Percentiles rank a stretch among this genome's conserved stretches.
Conservation (phyloP, 2,888 invertebrate genomes). For the Chaetogeoica ovagalla region DNA sequence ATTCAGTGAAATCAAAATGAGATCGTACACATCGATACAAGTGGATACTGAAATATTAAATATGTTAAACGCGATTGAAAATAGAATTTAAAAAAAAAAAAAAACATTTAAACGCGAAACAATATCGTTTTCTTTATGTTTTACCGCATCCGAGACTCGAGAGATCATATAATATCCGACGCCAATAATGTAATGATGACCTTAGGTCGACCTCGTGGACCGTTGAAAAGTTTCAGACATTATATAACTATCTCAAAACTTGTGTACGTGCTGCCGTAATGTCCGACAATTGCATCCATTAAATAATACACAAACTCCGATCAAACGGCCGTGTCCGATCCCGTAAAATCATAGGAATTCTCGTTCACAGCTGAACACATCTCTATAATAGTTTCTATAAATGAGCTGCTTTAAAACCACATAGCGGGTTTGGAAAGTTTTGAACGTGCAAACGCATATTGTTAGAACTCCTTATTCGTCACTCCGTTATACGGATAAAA, state of each 20-base stretch:
- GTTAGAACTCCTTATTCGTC: neutral
- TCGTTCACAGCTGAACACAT: too few relatives aligned
- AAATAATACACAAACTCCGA: neutral
- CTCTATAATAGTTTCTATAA: too few relatives aligned
- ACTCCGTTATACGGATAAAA: neutral
- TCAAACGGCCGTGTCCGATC: neutral
- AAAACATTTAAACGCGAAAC: neutral
- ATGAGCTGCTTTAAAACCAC: too few relatives aligned
- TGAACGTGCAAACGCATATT: too few relatives aligned
- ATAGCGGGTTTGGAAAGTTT: neutral
- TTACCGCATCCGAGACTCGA: neutral
- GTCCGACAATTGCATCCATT: too few relatives aligned
- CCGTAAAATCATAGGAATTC: neutral
- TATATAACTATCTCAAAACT: neutral
- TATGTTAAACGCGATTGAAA: too few relatives aligned
- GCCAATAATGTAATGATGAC: neutral
- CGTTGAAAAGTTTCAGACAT: conserved; percentile 3
- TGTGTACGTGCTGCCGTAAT: neutral
- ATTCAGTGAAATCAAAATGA: too few relatives aligned
- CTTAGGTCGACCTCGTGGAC: neutral
- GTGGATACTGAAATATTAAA: too few relatives aligned
- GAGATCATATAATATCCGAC: neutral
- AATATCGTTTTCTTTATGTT: neutral
- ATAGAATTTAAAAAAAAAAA: neutral
- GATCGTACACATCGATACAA: too few relatives aligned